These are phyloP conservation scores for Notolabrus celidotus DNA, from an alignment of 2,797 vertebrate species.

Conservation along the genomic window DNA sequence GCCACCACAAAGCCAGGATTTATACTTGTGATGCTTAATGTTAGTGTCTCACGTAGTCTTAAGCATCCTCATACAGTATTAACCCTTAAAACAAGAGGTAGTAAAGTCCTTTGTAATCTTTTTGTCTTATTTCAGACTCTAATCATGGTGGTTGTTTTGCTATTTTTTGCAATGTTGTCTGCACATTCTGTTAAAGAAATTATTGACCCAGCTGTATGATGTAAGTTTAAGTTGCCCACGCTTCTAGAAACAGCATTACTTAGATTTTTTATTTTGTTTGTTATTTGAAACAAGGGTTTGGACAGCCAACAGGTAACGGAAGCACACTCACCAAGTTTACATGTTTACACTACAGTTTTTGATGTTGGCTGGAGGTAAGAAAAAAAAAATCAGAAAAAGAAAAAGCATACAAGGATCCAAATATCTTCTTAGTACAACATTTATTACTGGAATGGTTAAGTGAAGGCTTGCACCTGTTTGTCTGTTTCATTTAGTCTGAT, in stretches of 20 bases:
- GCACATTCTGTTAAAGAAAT: constrained; percentile 60
- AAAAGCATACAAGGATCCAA: constrained; percentile 68
- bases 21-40: constrained; percentile 62
- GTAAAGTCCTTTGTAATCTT: constrained; percentile 67
- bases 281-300: constrained; percentile 50
- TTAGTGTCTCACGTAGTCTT: constrained; percentile 70
- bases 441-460: constrained; percentile 71
- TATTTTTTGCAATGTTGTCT: constrained; percentile 65
- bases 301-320: constrained; percentile 79
- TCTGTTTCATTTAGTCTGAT: constrained; percentile 85
- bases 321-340: constrained; percentile 86
- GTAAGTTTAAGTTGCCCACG: constrained; percentile 71
- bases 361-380: constrained; percentile 72
- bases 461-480: constrained; percentile 88
- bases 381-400: constrained; percentile 20
- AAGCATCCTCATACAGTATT: constrained; percentile 61
- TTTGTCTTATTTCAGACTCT: constrained; percentile 68
- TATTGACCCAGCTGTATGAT: constrained; percentile 65
- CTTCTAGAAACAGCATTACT: constrained; percentile 66
- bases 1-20: constrained; percentile 56
- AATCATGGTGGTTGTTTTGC: constrained; percentile 64
- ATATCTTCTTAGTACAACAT: constrained; percentile 76
- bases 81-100: constrained; percentile 57
- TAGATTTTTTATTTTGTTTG: constrained; percentile 43
- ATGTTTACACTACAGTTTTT: constrained; percentile 84